Evolutionary conservation across 2,888 invertebrate genomes (phyloP), one percentile per base, ranked within the genome.

Genomic region (Drosophila prostipennis): DNA sequence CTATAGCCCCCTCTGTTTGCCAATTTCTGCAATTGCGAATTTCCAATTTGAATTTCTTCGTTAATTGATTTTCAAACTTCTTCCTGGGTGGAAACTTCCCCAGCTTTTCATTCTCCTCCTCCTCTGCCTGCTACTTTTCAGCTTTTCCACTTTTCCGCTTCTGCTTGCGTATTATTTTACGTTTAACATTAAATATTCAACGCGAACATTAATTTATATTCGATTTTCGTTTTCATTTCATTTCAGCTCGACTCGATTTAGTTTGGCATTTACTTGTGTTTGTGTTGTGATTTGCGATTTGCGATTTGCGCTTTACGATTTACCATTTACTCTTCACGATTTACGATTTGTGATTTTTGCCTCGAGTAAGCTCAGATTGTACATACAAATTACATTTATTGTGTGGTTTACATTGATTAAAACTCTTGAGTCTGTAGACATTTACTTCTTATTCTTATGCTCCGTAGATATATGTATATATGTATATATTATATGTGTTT

Each of bases 331-430:
- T 10, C 8, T 53, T 46, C 49, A 19, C 16, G 40, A 14, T 48
- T 29, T 43, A 3, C 3, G 19, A 19, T 19, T 19, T 10, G 13
- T 26, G 42, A 46, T 32, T 48, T 48, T 11, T 53, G 46, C 70
- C 52, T 63, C 61, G 71, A 70, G 61, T 71, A 71, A 84, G 80
- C 80, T 80, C 84, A 77, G 81, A 80, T 79, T 84, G 79, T 79
- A 77, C 79, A 71, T 56, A 56, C 67, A 70, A 70, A 71, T 81
- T 77, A 68, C 65, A 63, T 56, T 74, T 67, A 71, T 56, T 72
- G 65, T 71, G 43, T 59, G 54, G 72, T 64, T 57, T 49, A 61
- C 63, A 67, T 57, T 69, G 57, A 69, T 59, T 69, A 61, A 70
- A 71, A 65, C 64, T 65, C 53, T 55, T 55, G 65, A 67, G 65